phyloP scores from a whole-genome alignment of 2,113 vertebrate genomes.

The Paraplagusia blochii region DNA sequence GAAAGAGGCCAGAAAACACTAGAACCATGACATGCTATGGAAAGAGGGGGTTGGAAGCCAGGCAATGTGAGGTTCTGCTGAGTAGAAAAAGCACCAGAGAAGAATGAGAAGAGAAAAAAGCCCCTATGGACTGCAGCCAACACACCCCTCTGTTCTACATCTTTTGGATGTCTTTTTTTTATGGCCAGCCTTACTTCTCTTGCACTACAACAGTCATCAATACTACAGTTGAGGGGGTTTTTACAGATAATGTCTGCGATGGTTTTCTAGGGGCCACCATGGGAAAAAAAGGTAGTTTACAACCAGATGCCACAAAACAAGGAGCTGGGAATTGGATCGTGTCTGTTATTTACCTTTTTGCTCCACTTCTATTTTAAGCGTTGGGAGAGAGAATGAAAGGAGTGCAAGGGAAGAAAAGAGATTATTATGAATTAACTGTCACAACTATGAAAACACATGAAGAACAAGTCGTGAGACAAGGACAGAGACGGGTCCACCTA shows the following conservation, averaged over 20 bases:
- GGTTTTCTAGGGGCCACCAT: constrained; percentile 80
- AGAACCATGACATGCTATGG: constrained; percentile 96
- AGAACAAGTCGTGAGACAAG: constrained; percentile 90
- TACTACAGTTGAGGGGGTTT: constrained; percentile 48
- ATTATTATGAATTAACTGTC: constrained; percentile 99
- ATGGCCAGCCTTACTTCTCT: constrained; percentile 72
- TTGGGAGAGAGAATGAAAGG: constrained; percentile 98
- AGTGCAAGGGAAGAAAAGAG: constrained; percentile 95
- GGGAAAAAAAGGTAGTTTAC: constrained; percentile 85
- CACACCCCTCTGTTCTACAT: constrained; percentile 80
- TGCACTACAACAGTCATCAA: constrained; percentile 62
- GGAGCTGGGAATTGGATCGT: constrained; percentile 94
- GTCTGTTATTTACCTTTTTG: constrained; percentile 99
- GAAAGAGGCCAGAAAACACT: constrained; percentile 83
- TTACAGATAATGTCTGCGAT: constrained; percentile 77
- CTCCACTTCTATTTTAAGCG: constrained; percentile 99
- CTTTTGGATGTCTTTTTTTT: constrained; percentile 80
- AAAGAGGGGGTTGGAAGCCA: constrained; percentile 88
- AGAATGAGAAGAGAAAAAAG: constrained; percentile 76
- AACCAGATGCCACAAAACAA: constrained; percentile 99
- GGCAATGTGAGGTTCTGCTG: constrained; percentile 87
- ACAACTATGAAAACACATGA: constrained; percentile 87
- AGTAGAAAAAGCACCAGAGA: constrained; percentile 85
- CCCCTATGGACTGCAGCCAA: constrained; percentile 81
- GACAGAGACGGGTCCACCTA: constrained; percentile 83